Base-by-base conservation (phyloP, 2,888 invertebrate species). In the Lithophane leautieri region DNA sequence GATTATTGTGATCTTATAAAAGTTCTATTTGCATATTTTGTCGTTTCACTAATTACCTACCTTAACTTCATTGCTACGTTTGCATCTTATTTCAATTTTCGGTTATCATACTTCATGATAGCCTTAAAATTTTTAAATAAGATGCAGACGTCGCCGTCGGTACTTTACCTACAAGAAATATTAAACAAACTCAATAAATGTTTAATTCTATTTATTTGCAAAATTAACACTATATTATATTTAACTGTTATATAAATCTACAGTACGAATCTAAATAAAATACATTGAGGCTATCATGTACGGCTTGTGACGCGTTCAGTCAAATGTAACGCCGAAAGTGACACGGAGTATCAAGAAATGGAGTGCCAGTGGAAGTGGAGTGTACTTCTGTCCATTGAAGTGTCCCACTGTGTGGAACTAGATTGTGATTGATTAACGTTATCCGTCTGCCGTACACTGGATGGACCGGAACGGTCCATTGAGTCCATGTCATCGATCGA, bases 241-340 rank as follows among this genome's bases (percentile, higher is more conserved):
- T 76, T 81, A 88, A 85, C 80, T 83, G 82, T 76, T 65, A 84
- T 70, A 78, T 84, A 81, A 75, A 68, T 75, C 83, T 87, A 87
- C 56, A 75, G n/a, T 82, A 75, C 50, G 54, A 73, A 69, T 68
- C 73, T 82, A 71, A 83, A 73, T 82, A 71, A 83, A 73, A 81
- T 86, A 81, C 62, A 81, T 80, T 85, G 83, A 88, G 72, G 88
- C 76, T 80, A 84, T 71, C 80, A 78, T 70, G 62, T 81, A 42
- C 73, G 50, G 65, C 68, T 72, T 73, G 69, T 58, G 68, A 70
- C 54, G 65, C 62, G 62, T 56, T 40, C 42, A 47, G 52, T 44
- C 25, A 14, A 40, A 61, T 68, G 19, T 50, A 44, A 66, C 60
- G 75, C 79, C 44, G 19, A 50, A 62, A 47, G 34, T 11, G n/a